Evolutionary conservation across 2,888 invertebrate genomes (phyloP), one percentile per base, ranked within the genome.

Genomic region (Nephrocerus scutellatus): DNA sequence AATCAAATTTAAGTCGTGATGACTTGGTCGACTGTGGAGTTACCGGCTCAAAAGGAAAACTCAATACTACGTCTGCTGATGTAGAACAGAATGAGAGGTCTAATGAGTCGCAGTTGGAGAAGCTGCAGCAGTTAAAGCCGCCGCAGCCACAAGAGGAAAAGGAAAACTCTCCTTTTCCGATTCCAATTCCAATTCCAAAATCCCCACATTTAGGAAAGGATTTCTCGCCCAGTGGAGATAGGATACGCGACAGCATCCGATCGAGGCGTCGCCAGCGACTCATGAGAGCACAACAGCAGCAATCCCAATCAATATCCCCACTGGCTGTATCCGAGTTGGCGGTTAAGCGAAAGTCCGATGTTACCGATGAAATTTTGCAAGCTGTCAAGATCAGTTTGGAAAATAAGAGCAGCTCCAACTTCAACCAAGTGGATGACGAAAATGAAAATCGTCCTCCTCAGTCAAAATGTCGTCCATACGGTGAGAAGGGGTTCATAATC

Each of bases 181-280:
- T 59, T 13, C 50, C 60, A 19, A 55, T 54, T 14, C 63, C 62
- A 18, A 66, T 68, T 50, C 69, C 68, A 7, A 68, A 69, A 39
- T 68, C 68, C 1, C 68, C 68, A 12, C 68, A 68, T 43, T 48
- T 69, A 31, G 64, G 68, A 13, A 69, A 68, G 45, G 68, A 69
- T 44, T 69, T 69, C 47, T 65, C 67, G 12, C 68, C 68, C 1
- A 66, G 61, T 20, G 68, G 68, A 5, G 68, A 68, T 19, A 55
- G 68, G 7, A 55, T 69, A 43, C 55, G 68, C 21, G 67, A 67
- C 41, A 70, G 70, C 43, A 65, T 67, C 50, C 55, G 68, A 4
- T 66, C 69, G 3, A 52, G 65, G 6, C 53, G 68, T 1, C 61
- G 70, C 1, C 64, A 63, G 20, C 53, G 60, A 2, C 54, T 55